phyloP scores from a whole-genome alignment of 2,113 vertebrate species.

The Pleuronectes platessa region DNA sequence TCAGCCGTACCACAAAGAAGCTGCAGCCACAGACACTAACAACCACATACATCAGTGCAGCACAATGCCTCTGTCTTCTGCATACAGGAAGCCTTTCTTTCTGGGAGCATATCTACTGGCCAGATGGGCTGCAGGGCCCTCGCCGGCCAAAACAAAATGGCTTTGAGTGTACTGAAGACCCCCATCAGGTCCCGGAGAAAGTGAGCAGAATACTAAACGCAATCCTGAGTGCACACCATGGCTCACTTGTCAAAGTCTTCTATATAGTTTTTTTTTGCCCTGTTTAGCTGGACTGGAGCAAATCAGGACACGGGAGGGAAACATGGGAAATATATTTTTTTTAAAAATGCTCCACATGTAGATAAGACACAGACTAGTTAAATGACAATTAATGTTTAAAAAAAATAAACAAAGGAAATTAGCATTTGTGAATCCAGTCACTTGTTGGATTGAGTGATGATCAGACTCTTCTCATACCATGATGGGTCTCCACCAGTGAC shows the following conservation, averaged over 20 bases:
- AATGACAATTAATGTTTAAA: neutral
- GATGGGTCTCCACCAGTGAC: conserved; percentile 14
- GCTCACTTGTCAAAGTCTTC: conserved; percentile 38
- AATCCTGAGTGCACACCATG: conserved; percentile 36
- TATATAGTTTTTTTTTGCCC: conserved; percentile 2
- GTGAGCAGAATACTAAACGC: conserved; percentile 76
- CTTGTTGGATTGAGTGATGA: conserved; percentile 22
- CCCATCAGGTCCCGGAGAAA: conserved; percentile 59
- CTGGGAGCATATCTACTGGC: conserved; percentile 50
- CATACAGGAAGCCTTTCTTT: conserved; percentile 72
- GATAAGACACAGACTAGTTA: neutral
- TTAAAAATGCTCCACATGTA: conserved; percentile 31
- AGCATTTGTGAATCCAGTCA: conserved; percentile 19
- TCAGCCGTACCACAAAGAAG: conserved; percentile 45
- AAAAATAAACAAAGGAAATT: conserved; percentile 29
- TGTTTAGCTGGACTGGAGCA: conserved; percentile 6
- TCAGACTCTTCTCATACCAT: conserved; percentile 30
- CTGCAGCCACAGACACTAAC: conserved; percentile 37
- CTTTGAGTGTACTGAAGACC: conserved; percentile 71
- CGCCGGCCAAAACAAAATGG: conserved; percentile 68
- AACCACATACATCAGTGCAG: conserved; percentile 47
- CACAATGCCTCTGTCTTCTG: conserved; percentile 72
- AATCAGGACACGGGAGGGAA: neutral
- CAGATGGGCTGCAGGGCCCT: conserved; percentile 71
- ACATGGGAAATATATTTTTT: conserved; percentile 1